These are phyloP conservation scores for Baccha elongata DNA, from an alignment of 2,888 invertebrate genomes.

Conservation along the genomic window DNA sequence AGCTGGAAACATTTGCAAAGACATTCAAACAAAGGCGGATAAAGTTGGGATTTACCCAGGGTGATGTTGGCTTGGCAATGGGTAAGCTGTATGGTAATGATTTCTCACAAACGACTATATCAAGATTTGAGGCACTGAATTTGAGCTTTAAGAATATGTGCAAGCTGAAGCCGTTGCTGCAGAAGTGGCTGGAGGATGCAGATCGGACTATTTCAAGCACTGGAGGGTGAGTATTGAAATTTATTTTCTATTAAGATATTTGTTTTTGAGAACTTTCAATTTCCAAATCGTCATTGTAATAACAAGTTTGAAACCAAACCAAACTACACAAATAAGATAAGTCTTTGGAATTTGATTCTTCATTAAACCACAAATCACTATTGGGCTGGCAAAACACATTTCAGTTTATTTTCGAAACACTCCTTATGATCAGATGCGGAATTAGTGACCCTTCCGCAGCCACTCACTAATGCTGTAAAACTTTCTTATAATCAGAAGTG, in stretches of 20 bases:
- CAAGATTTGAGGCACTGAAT: slow-evolving; percentile 98
- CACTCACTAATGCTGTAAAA: too few relatives aligned
- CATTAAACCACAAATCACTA: too few relatives aligned
- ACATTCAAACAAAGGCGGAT: slow-evolving; percentile 98
- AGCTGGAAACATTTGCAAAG: slow-evolving; percentile 98
- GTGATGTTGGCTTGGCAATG: slow-evolving; percentile 99
- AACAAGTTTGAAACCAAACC: too few relatives aligned
- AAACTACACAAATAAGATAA: too few relatives aligned
- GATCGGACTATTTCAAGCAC: slow-evolving; percentile 91
- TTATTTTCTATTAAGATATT: background rate
- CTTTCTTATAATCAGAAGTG: too few relatives aligned
- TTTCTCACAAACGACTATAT: slow-evolving; percentile 99
- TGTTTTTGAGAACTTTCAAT: background rate
- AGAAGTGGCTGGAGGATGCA: slow-evolving; percentile 98
- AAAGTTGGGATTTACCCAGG: slow-evolving; percentile 99
- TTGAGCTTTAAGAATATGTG: slow-evolving; percentile 99
- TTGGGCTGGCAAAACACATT: too few relatives aligned
- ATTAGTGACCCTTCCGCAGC: too few relatives aligned
- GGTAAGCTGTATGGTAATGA: slow-evolving; percentile 99
- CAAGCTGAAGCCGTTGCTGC: slow-evolving; percentile 97
- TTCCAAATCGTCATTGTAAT: too few relatives aligned
- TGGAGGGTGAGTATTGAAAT: slow-evolving; percentile 82
- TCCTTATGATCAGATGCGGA: too few relatives aligned
- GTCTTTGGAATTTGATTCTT: too few relatives aligned
- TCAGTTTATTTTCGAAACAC: too few relatives aligned